Base-by-base conservation (phyloP, 2,113 vertebrate genomes). In the Chunga burmeisteri region DNA sequence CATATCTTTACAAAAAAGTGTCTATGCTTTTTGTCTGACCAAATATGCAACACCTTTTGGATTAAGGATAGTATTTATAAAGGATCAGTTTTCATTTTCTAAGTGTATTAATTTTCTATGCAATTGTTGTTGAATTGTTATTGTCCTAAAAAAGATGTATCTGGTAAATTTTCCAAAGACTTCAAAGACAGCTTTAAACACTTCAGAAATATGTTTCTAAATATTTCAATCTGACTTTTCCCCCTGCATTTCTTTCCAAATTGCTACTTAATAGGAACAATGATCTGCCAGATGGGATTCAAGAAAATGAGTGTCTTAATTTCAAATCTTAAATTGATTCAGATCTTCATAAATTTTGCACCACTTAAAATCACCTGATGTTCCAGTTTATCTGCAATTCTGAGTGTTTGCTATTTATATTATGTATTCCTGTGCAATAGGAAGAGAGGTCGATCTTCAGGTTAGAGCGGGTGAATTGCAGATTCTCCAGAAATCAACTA, bases 61-160 rank as follows among this genome's bases (percentile, higher is more conserved):
- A 85, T 96, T 95, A 96, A 95, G 93, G 62, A 92, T 92, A 61
- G 79, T 98, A 98, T 98, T 98, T 98, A 97, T 98, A 97, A 98
- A 95, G 85, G 96, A 88, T 93, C 89, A 74, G 19, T 90, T 96
- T 94, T 93, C 90, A 81, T 93, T 94, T 93, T 88, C 81, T 91
- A 71, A 96, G 71, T 80, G 68, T 94, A 86, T 97, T 93, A 67
- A 80, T 96, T 96, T 95, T 97, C 94, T 95, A 90, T 96, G 94
- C 90, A 93, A 86, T 88, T 91, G 89, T 88, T 95, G 93, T 96
- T 93, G 88, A 89, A 85, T 73, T 86, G 66, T 94, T 81, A 62
- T 52, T 90, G 85, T 89, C 80, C 73, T 81, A 49, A 81, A 96
- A 93, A 93, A 79, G 56, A 88, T 78, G 63, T 49, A 89, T 84